Evolutionary conservation across 2,797 vertebrate species (phyloP), one percentile per base, ranked within the genome.

Genomic region (Spinus pinus): DNA sequence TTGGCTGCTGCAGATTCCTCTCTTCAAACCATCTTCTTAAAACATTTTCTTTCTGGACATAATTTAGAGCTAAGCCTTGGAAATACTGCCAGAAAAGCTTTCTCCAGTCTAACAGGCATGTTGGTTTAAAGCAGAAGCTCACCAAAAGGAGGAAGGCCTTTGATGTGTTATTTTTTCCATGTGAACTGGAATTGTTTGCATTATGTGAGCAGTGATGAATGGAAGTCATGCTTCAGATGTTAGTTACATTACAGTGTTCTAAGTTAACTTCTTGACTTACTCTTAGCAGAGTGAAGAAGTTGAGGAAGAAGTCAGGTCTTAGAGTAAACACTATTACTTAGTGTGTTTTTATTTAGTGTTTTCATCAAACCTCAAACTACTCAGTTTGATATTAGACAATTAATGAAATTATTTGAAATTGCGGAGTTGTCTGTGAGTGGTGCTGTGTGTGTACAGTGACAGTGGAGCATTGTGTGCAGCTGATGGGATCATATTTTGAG

Each of bases 161-260:
- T 94, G 94, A 96, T 93, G 92, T 95, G 69, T 92, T 95, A 81
- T 85, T 94, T 96, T 95, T 96, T 91, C 87, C 91, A 94, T 94
- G 80, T 86, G 82, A 95, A 94, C 69, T 87, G 47, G 81, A 92
- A 86, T 86, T 94, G 94, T 93, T 94, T 93, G 73, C 46, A 79
- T 88, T 92, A 56, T 84, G 37, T 64, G 79, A 91, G 57, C 21
- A 4, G 61, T 86, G 71, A 86, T 79, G 91, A 95, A 93, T 96
- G 88, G 58, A 90, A 89, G 70, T 93, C 2, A 3, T 93, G 70
- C 82, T 94, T 92, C 58, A 79, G 70, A 93, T 89, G 33, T 53
- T 72, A 35, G 49, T 66, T 94, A 28, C 39, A 14, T 71, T 94
- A 28, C 31, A 65, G 56, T 65, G 20, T 53, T 91, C 69, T 30